A percentile compares a stretch with the other conserved stretches of the same genome.
These are phyloP conservation scores for Patiria pectinifera DNA, from an alignment of 53 echinoderm and acorn worm species.

Conservation along the genomic window DNA sequence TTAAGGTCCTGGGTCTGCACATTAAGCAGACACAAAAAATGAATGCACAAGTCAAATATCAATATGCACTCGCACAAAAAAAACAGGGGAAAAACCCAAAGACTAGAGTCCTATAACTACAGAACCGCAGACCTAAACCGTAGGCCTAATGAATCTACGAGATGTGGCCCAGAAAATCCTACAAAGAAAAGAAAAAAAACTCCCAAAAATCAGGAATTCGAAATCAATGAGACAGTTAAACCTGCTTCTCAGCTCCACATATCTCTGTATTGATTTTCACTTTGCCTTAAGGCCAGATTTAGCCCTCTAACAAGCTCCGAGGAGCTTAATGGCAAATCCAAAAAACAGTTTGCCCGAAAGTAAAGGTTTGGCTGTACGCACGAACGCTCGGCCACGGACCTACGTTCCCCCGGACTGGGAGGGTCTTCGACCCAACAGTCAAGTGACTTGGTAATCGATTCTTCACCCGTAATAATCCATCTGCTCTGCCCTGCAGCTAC, in stretches of 20 bases:
- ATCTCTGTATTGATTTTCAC: conserved; percentile 34
- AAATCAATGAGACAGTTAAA: conserved; percentile 22
- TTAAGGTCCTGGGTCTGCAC: too few relatives aligned
- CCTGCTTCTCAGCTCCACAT: not conserved
- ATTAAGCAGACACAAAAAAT: too few relatives aligned
- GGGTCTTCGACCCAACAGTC: conserved; percentile 16
- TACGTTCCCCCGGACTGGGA: not conserved
- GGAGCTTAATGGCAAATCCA: not conserved
- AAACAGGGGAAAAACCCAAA: too few relatives aligned
- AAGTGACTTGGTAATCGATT: not conserved
- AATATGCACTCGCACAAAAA: too few relatives aligned
- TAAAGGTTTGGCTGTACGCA: not conserved
- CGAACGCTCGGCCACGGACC: not conserved
- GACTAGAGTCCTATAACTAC: too few relatives aligned
- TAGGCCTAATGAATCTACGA: not conserved
- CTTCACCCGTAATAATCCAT: not conserved
- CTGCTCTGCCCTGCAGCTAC: not conserved
- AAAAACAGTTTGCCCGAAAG: not conserved
- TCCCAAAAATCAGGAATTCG: not conserved
- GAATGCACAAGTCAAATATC: too few relatives aligned
- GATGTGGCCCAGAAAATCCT: not conserved
- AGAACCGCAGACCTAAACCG: too few relatives aligned
- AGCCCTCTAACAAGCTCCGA: not conserved
- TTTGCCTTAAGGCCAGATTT: conserved; percentile 45
- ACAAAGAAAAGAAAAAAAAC: not conserved